Conservation (phyloP, 1,140 invertebrate species). For the Gonatopus flavifemur region DNA sequence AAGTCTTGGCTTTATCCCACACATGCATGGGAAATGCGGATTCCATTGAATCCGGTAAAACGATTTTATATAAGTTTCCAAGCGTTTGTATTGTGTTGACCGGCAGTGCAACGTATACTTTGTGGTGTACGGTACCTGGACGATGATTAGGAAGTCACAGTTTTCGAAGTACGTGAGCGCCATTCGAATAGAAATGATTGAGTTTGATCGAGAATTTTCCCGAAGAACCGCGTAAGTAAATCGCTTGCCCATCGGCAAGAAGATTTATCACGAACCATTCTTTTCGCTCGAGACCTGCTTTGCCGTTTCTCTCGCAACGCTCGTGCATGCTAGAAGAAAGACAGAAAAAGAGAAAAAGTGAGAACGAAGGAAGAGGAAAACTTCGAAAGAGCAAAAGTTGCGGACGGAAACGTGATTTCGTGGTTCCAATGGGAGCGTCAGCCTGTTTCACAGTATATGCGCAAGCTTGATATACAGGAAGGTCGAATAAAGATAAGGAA, state of each 20-base stretch:
- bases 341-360: conserved; percentile 1
- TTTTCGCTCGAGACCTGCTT: conserved; percentile 16
- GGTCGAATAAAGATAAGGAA: too few species aligned
- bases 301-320: too few species aligned
- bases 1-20: too few species aligned
- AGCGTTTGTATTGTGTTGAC: too few species aligned
- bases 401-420: conserved; percentile 38
- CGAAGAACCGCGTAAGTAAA: conserved; percentile 30
- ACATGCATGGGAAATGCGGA: too few species aligned
- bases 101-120: too few species aligned
- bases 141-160: conserved; percentile 18
- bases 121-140: too few species aligned
- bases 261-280: conserved; percentile 35
- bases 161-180: conserved; percentile 22
- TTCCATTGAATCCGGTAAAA: too few species aligned
- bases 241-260: conserved; percentile 23
- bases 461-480: too few species aligned
- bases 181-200: conserved; percentile 32
- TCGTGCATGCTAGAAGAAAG: neutral
- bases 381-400: conserved; percentile 37
- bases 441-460: conserved; percentile 27
- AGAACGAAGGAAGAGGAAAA: conserved; percentile 15
- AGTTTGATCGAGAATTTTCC: conserved; percentile 31
- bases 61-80: too few species aligned
- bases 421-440: conserved; percentile 28